Percentiles rank a stretch among this genome's conserved stretches.
Evolutionary conservation across 2,888 invertebrate genomes (phyloP).

Genomic region (Gibbula magus): DNA sequence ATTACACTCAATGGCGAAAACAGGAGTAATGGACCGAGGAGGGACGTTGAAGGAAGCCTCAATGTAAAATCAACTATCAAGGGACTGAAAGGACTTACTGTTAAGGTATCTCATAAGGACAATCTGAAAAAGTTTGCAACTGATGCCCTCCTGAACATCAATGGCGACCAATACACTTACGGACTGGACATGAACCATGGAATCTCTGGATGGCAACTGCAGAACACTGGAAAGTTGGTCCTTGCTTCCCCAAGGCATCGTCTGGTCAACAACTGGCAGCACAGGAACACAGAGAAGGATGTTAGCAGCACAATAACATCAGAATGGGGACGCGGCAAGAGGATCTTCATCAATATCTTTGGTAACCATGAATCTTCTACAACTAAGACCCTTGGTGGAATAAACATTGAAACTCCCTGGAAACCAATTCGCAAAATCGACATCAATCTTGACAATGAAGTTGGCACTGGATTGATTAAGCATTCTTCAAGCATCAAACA

Average conservation of each 20-base stretch:
- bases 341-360: not conserved
- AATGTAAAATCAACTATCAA: constrained; percentile 47
- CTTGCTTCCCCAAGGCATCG: constrained; percentile 45
- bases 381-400: not conserved
- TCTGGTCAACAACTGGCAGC: constrained; percentile 30
- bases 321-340: not conserved
- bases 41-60: constrained; percentile 46
- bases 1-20: constrained; percentile 44
- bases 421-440: constrained; percentile 9
- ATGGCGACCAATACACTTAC: constrained; percentile 40
- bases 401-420: constrained; percentile 13
- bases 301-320: constrained; percentile 2
- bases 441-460: constrained; percentile 49
- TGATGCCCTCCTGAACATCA: constrained; percentile 14
- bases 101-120: constrained; percentile 38
- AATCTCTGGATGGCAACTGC: constrained; percentile 39
- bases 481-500: constrained; percentile 35
- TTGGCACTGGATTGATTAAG: constrained; percentile 43
- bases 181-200: constrained; percentile 48
- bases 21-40: constrained; percentile 32
- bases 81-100: not conserved
- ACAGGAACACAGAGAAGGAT: not conserved
- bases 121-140: constrained; percentile 26
- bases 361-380: not conserved
- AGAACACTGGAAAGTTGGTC: constrained; percentile 51